A percentile compares a stretch with the other conserved stretches of the same genome.
Conservation (phyloP, 2,113 vertebrate genomes). For the Peromyscus polionotus region DNA sequence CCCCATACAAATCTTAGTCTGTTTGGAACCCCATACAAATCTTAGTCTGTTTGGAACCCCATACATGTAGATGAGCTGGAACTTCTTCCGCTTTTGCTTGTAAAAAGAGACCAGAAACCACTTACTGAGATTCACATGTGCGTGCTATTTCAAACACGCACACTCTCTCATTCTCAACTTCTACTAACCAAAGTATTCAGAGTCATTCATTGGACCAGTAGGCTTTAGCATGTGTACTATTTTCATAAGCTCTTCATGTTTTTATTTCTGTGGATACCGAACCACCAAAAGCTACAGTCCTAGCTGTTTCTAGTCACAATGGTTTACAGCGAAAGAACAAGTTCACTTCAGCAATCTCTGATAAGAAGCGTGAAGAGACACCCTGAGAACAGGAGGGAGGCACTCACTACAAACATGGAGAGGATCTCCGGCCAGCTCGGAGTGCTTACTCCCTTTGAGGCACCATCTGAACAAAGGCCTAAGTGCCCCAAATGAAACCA, state of each 20-base stretch:
- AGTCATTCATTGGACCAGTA: neutral
- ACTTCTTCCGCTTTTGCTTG: neutral
- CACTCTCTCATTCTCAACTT: constrained; percentile 23
- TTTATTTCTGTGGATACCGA: neutral
- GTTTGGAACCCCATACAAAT: too few relatives aligned
- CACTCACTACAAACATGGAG: neutral
- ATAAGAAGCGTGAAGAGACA: neutral
- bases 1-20: too few relatives aligned
- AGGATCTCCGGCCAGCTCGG: neutral
- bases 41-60: neutral
- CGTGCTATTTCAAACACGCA: neutral
- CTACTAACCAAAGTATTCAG: neutral
- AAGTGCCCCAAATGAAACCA: neutral
- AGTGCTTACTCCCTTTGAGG: neutral
- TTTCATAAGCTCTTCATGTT: constrained; percentile 11
- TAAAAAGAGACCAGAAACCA: neutral
- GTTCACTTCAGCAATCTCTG: neutral
- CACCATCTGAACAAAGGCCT: neutral
- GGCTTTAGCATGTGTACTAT: neutral
- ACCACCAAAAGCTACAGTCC: neutral
- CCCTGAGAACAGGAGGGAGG: neutral
- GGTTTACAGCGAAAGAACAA: constrained; percentile 5
- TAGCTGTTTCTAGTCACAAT: neutral
- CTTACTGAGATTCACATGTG: neutral
- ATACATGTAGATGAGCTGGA: neutral